phyloP scores from a whole-genome alignment of 2,888 invertebrate species.

The Polydrusus cervinus region DNA sequence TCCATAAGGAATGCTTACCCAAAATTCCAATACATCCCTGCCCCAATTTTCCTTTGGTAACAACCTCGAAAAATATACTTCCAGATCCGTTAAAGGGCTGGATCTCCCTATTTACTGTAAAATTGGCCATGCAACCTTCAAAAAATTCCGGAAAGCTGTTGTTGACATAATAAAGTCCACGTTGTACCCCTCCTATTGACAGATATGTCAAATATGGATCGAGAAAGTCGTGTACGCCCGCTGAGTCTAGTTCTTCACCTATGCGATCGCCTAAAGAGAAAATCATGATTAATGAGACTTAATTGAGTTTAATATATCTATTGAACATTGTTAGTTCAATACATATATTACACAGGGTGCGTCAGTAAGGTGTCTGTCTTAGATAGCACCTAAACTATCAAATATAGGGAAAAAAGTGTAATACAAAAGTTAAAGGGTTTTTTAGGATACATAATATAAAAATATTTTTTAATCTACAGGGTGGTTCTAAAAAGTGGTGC shows the following conservation, averaged over 20 bases:
- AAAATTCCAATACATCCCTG: conserved; percentile 85
- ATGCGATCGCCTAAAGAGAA: conserved; percentile 69
- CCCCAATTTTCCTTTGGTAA: conserved; percentile 82
- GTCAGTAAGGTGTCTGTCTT: no score
- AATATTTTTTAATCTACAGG: no score
- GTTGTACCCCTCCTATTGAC: conserved; percentile 85
- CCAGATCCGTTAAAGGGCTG: conserved; percentile 93
- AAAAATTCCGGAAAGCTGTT: conserved; percentile 78
- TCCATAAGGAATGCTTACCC: conserved; percentile 17
- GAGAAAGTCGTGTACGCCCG: conserved; percentile 91
- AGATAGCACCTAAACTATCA: no score
- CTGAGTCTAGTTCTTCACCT: conserved; percentile 90
- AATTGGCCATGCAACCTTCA: conserved; percentile 92
- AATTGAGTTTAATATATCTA: neutral
- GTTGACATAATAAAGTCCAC: conserved; percentile 75
- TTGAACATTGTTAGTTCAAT: no score
- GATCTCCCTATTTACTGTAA: conserved; percentile 90
- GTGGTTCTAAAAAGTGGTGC: no score
- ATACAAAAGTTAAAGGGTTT: no score
- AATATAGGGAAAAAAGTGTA: no score
- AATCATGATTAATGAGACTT: neutral
- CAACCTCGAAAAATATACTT: conserved; percentile 82
- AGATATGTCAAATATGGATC: conserved; percentile 91
- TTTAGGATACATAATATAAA: no score
- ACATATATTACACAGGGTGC: no score